These are phyloP conservation scores for Lasioglossum oenotherae DNA, from an alignment of 2,888 invertebrate species.

Conservation along the genomic window DNA sequence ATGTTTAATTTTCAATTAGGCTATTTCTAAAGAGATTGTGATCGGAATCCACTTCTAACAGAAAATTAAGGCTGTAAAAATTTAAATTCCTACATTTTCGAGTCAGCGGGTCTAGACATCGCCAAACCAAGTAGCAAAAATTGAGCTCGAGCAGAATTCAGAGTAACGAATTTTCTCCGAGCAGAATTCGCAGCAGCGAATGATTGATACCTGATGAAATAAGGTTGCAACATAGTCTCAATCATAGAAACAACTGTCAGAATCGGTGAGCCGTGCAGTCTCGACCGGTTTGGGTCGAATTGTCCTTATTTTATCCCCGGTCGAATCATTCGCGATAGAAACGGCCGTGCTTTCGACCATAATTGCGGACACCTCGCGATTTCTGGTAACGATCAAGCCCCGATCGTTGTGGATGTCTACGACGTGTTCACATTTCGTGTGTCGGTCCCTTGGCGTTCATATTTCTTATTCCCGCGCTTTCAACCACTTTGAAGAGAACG, in stretches of 20 bases:
- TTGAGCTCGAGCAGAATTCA: neutral
- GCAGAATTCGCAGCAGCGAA: neutral
- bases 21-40: no score
- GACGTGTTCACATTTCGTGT: conserved; percentile 14
- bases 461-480: conserved; percentile 31
- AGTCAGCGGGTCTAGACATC: no score
- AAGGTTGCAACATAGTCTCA: neutral
- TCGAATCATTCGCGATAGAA: neutral
- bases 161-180: neutral
- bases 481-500: conserved; percentile 37
- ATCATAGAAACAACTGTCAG: neutral
- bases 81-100: no score
- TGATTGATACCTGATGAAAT: neutral
- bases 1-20: no score
- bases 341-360: neutral
- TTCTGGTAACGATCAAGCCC: neutral
- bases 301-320: neutral
- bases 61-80: no score
- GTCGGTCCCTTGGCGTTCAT: conserved; percentile 24
- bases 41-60: no score
- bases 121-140: neutral
- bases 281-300: neutral
- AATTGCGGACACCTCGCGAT: neutral
- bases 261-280: neutral
- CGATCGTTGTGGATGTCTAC: neutral